Evolutionary conservation across 2,888 invertebrate species (phyloP).

Genomic region (Drosophila picticornis): DNA sequence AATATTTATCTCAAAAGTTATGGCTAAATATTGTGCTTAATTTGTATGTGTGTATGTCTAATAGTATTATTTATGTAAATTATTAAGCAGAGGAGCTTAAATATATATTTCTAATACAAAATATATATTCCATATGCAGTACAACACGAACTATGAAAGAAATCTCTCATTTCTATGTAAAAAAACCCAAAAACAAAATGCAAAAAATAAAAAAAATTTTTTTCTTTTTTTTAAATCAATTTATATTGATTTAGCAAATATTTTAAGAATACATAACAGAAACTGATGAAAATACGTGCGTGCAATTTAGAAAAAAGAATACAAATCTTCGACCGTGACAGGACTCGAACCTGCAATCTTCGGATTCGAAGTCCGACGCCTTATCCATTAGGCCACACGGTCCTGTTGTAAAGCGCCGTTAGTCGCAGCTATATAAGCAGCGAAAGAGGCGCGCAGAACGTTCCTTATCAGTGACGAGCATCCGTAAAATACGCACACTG

Average conservation of each 20-base stretch:
- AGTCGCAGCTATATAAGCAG: constrained; percentile 50
- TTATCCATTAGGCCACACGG: constrained; percentile 86
- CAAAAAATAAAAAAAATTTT: neutral
- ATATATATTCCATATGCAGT: neutral
- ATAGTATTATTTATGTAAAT: neutral
- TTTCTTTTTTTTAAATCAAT: too few relatives aligned
- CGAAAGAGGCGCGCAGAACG: constrained; percentile 46
- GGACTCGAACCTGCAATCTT: constrained; percentile 86
- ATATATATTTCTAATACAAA: too few relatives aligned
- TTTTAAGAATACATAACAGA: neutral
- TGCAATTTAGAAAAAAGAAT: constrained; percentile 16
- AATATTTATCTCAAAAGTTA: neutral
- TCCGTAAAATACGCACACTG: constrained; percentile 25
- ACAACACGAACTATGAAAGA: neutral
- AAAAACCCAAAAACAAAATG: neutral
- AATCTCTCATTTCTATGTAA: neutral
- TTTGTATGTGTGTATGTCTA: neutral
- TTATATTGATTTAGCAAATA: neutral
- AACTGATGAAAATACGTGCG: neutral
- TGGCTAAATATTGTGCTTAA: neutral
- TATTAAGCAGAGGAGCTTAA: neutral
- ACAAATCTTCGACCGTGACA: constrained; percentile 84
- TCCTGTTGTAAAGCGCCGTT: constrained; percentile 63
- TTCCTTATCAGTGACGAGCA: constrained; percentile 45
- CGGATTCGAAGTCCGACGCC: constrained; percentile 86